Conservation (phyloP, 2,888 invertebrate genomes). For the Cynaeus angustus region DNA sequence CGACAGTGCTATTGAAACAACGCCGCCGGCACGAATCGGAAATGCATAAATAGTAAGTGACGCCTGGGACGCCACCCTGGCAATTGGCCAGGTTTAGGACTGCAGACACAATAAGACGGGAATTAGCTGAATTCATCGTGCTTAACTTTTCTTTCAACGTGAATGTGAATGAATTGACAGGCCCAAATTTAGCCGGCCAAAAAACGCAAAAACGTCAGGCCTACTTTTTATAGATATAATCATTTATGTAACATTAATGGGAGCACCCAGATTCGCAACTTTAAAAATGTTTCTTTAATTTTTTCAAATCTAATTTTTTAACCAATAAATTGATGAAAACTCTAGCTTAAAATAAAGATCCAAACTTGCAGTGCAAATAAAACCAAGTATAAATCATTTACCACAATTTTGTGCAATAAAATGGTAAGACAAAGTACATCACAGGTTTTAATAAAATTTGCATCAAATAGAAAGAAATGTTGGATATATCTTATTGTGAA, state of each 20-base stretch:
- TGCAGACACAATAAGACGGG: conserved; percentile 62
- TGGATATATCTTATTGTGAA: no score
- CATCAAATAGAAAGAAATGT: no score
- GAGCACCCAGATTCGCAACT: not conserved
- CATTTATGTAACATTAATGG: not conserved
- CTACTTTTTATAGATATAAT: not conserved
- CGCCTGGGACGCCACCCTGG: conserved; percentile 60
- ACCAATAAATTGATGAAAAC: no score
- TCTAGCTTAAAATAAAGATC: no score
- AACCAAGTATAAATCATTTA: no score
- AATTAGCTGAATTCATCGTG: conserved; percentile 34
- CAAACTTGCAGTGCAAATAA: no score
- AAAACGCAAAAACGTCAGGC: conserved; percentile 9
- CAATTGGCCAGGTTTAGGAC: conserved; percentile 60
- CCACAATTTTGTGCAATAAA: no score
- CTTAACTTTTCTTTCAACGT: conserved; percentile 30
- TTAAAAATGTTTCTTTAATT: no score
- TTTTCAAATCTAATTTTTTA: no score
- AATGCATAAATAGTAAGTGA: conserved; percentile 62
- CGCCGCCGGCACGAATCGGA: conserved; percentile 53
- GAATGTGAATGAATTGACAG: conserved; percentile 32
- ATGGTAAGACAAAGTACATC: no score
- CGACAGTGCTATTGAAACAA: conserved; percentile 31
- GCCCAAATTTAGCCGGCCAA: conserved; percentile 15
- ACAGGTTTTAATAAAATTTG: no score